Evolutionary conservation across 2,113 vertebrate genomes (phyloP), one percentile per base, ranked within the genome.

Genomic region (Cynoglossus semilaevis): DNA sequence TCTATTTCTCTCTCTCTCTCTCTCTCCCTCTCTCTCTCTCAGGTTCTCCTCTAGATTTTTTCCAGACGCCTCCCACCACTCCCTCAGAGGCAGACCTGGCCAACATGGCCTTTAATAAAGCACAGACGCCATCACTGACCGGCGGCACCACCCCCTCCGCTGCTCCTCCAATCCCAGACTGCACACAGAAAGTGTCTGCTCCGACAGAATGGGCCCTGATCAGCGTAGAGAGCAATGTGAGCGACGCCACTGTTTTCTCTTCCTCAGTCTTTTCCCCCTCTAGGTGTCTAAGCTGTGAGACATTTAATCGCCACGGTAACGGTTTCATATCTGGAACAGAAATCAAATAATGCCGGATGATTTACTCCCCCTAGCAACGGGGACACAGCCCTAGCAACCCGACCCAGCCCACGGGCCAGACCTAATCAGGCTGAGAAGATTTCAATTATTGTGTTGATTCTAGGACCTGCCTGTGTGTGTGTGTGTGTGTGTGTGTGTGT

Each of bases 271-370:
- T 49, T 61, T 22, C 90, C 94, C 72, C 95, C 95, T 93, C 93
- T 94, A 97, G 95, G 95, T 96, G 95, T 96, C 94, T 94, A 94
- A 94, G 87, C 94, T 96, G 96, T 92, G 94, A 99, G 95, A 97
- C 96, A 98, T 98, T 98, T 98, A 98, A 99, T 99, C 95, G 96
- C 92, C 87, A 92, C 93, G 93, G 95, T 98, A 97, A 94, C 94
- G 93, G 93, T 96, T 99, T 98, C 96, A 99, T 98, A 98, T 98
- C 96, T 98, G 94, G 95, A 96, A 95, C 95, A 97, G 96, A 98
- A 98, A 98, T 99, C 96, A 98, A 98, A 99, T 98, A 99, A 99
- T 95, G 94, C 95, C 93, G 93, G 94, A 95, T 98, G 96, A 99
- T 99, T 99, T 98, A 96, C 94, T 98, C 93, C 95, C 95, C 96